Evolutionary conservation across 2,888 invertebrate species (phyloP), one percentile per base, ranked within the genome.

Genomic region (Callyntrura guangdongensis): DNA sequence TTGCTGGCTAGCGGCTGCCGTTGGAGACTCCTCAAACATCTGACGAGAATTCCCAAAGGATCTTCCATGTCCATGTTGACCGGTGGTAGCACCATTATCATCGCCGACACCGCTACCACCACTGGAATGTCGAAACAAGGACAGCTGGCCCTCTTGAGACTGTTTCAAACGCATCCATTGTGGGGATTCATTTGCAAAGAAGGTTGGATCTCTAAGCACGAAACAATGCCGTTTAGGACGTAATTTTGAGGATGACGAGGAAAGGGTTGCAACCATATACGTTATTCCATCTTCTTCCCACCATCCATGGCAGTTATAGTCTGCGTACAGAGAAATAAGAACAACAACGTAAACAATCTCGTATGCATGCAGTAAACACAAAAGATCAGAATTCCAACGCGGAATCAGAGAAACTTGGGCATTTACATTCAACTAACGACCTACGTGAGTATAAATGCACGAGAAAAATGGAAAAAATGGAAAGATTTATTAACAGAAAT

Each of bases 301-400:
- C 93, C 91, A 93, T 6, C 93, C 93, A 88, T 93, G 92, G 86
- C 93, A 93, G 61, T 84, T 89, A 79, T 93, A 93, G 17, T 92
- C 92, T 93, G 77, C n/a, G 36, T n/a, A 49, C 9, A 61, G n/a
- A 17, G 69, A 79, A 86, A 6, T 36, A 36, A 36, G 36, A 36
- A 36, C 36, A n/a, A 79, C 6, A 61, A 61, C 59, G n/a, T 22
- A 85, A 45, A 45, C 47, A 6, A 74, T 67, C 36, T 27, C 67
- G 47, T 11, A 17, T 45, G 12, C 27, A 74, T 20, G n/a, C 5
- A 81, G 59, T 27, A 53, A 25, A 56, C n/a, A 59, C 72, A 36
- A 45, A 14, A 36, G 47, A 53, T 79, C 77, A 79, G 5, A 45
- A 74, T 53, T 53, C 53, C 53, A 5, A 53, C 53, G 17, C 59